Conservation (phyloP, 2,113 vertebrate species). For the Lepisosteus oculatus region DNA sequence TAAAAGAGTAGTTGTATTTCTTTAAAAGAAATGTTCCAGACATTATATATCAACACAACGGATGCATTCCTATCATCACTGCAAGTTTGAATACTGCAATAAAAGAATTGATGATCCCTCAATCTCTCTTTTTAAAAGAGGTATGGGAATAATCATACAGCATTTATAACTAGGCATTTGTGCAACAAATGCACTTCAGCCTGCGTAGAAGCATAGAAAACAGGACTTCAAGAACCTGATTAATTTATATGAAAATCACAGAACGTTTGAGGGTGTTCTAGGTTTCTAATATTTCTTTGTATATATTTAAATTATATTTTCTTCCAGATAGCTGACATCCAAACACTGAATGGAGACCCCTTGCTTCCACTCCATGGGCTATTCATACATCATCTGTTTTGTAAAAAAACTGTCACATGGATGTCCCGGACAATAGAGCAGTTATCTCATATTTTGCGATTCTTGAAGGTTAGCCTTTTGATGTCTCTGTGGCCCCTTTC, state of each 20-base stretch:
- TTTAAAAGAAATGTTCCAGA: too few species aligned
- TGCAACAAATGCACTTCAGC: too few species aligned
- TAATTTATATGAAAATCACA: neutral
- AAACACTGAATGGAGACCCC: conserved; percentile 1
- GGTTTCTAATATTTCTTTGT: neutral
- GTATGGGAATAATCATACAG: too few species aligned
- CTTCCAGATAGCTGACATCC: conserved; percentile 2
- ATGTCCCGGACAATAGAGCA: conserved; percentile 11
- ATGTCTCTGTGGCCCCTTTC: conserved; percentile 39
- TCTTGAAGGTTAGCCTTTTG: conserved; percentile 44
- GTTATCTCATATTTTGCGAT: conserved; percentile 25
- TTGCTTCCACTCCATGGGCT: conserved; percentile 5
- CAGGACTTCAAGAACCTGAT: neutral
- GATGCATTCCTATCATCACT: too few species aligned
- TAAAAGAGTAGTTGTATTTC: too few species aligned
- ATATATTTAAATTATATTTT: conserved; percentile 8
- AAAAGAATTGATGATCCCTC: too few species aligned
- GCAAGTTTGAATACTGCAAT: too few species aligned
- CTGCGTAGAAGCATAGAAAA: too few species aligned
- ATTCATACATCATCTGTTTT: conserved; percentile 18
- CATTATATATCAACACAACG: too few species aligned
- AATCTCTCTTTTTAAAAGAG: too few species aligned
- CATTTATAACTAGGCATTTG: too few species aligned
- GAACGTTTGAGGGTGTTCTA: neutral
- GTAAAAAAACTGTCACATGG: conserved; percentile 13